Base-by-base conservation (phyloP, 2,888 invertebrate species). In the Alentia gelatinosa region DNA sequence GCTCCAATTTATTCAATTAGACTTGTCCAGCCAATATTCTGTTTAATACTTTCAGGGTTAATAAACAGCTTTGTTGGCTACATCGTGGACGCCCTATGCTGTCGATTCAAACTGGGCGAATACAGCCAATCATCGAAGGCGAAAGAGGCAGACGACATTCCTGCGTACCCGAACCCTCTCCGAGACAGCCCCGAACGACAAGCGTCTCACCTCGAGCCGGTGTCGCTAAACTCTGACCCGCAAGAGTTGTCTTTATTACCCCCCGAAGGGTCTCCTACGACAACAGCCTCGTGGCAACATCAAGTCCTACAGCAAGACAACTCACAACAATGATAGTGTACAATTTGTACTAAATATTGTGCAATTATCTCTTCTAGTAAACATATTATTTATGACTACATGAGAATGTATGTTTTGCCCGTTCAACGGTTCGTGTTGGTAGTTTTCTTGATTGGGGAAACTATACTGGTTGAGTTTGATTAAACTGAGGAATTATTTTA, bases 41-140 rank as follows among this genome's bases (percentile, higher is more conserved):
- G n/a, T n/a, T n/a, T n/a, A n/a, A n/a, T n/a, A n/a, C n/a, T n/a
- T 93, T 0, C 94, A 95, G 95, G 95, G 47, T 94, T 95, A 92
- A 89, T 95, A n/a, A 94, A 95, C 89, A 92, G 93, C 12, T 89
- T 94, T 12, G 91, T 93, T 56, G 94, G 94, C 30, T 92, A 93
- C 37, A n/a, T 95, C 19, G 90, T 94, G 1, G 95, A 95, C 90
- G 84, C 94, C 15, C 39, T 95, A 12, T 95, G 95, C 91, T 95
- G 95, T 79, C 83, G 92, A 23, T 91, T 89, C 47, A 91, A 92
- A 74, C 35, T 92, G 1, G 92, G 92, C 56, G 15, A 74, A 68
- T 90, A 91, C 63, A 83, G 47, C 30, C 26, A 26, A 7, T 23
- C 23, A 79, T 75, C 74, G n/a, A 89, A 74, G 26, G 79, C 74